Evolutionary conservation across 2,797 vertebrate genomes (phyloP).

Genomic region (Bufotes viridis): DNA sequence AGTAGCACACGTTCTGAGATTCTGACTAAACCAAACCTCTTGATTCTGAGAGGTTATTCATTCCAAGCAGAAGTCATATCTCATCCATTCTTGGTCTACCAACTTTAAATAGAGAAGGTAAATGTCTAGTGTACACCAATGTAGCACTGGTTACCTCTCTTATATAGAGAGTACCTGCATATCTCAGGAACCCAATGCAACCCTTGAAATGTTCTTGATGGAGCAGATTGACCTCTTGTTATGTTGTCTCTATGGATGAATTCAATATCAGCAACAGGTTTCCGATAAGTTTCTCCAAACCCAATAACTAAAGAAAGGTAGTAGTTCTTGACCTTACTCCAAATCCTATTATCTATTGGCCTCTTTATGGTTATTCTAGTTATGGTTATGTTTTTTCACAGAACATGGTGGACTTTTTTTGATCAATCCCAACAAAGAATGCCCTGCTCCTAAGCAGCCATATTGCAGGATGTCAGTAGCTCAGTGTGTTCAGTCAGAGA

Average conservation of each 20-base stretch:
- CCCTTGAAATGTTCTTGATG: no score
- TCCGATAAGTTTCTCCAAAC: background rate
- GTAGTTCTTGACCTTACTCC: background rate
- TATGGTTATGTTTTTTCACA: background rate
- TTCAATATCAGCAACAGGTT: background rate
- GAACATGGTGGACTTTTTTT: background rate
- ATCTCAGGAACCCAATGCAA: no score
- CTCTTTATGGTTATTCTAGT: background rate
- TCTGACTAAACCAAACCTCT: no score
- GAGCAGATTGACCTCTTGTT: no score
- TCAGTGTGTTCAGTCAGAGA: conserved; percentile 16
- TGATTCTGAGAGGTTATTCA: no score
- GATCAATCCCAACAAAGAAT: background rate
- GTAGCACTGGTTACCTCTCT: no score
- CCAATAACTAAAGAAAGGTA: background rate
- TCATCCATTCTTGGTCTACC: no score
- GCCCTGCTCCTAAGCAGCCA: background rate
- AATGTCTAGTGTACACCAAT: no score
- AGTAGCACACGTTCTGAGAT: no score
- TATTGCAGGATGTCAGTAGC: background rate
- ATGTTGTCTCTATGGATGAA: background rate
- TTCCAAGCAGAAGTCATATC: no score
- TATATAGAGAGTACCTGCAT: no score
- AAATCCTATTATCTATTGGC: background rate
- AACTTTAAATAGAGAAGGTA: no score